Base-by-base conservation (phyloP, 1,140 invertebrate genomes). In the Drosophila rufa region DNA sequence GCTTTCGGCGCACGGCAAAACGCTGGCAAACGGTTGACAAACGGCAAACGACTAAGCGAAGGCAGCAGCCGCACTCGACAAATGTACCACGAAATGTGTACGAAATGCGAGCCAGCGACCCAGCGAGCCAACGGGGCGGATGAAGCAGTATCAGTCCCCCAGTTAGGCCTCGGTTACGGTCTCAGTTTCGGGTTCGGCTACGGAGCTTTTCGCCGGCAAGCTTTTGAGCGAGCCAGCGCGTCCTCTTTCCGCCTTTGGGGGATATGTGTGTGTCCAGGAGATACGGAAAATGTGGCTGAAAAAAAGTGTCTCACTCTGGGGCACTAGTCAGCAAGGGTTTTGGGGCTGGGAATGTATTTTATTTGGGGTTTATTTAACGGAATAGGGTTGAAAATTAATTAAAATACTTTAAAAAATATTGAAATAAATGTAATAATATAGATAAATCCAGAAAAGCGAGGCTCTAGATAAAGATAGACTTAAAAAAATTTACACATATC, bases 41-140 rank as follows among this genome's bases (percentile, higher is more conserved):
- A 78, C 85, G 67, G 76, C 80, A 89, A 84, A 78, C 85, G 84
- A 90, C 85, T 90, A 79, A 67, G 76, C 68, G 60, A 80, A 80
- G 79, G 82, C 86, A 78, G 67, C 80, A 82, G 75, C 75, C 80
- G 73, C 59, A 74, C 75, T 67, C 79, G 75, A 79, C 42, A 79
- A 86, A 68, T 79, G 73, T 89, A 82, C 47, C 81, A 78, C 77
- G 77, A 74, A 56, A 75, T 75, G 69, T 75, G 69, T 75, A 60
- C 61, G 15, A 43, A 38, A 17, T 51, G 69, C 64, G 55, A 53
- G 75, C 50, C 50, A 59, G 59, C 14, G 55, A 53, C 69, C 50
- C 50, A 59, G 59, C 14, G 40, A 30, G 67, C 45, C 67, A 27
- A 68, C 64, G 67, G 67, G 67, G 67, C 67, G 67, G 64, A 70